Percentiles rank a stretch among this genome's conserved stretches.
These are phyloP conservation scores for Scomber scombrus DNA, from an alignment of 2,113 vertebrate species.

Conservation along the genomic window DNA sequence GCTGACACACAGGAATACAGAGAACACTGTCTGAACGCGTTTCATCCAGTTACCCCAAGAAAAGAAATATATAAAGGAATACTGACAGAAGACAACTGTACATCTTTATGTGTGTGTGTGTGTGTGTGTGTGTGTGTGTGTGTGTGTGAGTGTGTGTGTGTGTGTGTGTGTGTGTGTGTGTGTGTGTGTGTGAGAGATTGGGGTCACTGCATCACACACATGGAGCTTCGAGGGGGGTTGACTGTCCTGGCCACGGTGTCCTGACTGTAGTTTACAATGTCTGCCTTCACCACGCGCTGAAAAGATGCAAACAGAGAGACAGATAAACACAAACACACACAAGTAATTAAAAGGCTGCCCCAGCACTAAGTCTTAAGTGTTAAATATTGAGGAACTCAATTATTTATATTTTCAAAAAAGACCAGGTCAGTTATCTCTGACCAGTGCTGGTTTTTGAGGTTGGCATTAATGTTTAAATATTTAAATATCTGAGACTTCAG, in stretches of 20 bases:
- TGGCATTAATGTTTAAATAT: too few relatives aligned
- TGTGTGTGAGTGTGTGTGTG: slow-evolving; percentile 10
- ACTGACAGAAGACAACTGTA: slow-evolving; percentile 70
- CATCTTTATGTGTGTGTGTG: slow-evolving; percentile 16
- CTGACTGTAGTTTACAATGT: slow-evolving; percentile 99
- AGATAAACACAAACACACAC: background rate
- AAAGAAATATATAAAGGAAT: slow-evolving; percentile 51
- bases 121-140: background rate
- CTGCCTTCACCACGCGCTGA: slow-evolving; percentile 97
- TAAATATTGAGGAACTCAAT: too few relatives aligned
- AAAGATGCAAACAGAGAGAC: slow-evolving; percentile 41
- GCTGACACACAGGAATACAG: slow-evolving; percentile 55
- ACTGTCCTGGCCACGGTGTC: slow-evolving; percentile 90
- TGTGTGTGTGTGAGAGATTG: background rate
- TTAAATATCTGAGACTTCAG: too few relatives aligned
- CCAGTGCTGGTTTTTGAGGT: too few relatives aligned
- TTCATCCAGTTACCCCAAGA: slow-evolving; percentile 46
- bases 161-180: slow-evolving; percentile 25
- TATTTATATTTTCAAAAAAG: too few relatives aligned
- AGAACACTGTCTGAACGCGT: slow-evolving; percentile 35
- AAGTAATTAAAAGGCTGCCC: too few relatives aligned
- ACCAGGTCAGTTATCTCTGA: too few relatives aligned
- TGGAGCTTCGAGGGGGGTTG: slow-evolving; percentile 94
- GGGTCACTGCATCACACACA: slow-evolving; percentile 89
- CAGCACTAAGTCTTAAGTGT: too few relatives aligned